These are phyloP conservation scores for Ceyx erithaca DNA, from an alignment of 2,797 vertebrate species.

Conservation along the genomic window DNA sequence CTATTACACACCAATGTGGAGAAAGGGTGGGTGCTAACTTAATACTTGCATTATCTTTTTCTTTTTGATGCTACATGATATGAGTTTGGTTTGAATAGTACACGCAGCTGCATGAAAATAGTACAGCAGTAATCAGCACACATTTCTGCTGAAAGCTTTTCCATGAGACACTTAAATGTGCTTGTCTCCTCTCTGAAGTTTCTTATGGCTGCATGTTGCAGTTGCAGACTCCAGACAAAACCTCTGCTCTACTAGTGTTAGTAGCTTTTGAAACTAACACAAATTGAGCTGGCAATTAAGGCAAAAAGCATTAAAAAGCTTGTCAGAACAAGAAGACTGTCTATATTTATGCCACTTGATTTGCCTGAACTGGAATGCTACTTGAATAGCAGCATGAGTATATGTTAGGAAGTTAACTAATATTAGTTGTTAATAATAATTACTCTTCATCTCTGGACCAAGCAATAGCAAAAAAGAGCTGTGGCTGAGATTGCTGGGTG, in stretches of 20 bases:
- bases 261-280: not conserved
- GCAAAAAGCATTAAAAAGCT: not conserved
- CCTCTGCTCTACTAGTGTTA: not conserved
- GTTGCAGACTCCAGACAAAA: not conserved
- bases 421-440: not conserved
- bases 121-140: not conserved
- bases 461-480: not conserved
- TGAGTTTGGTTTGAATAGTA: not conserved
- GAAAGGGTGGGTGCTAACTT: constrained; percentile 1
- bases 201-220: not conserved
- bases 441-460: not conserved
- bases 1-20: not conserved
- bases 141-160: not conserved
- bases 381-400: not conserved
- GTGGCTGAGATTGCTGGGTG: not conserved
- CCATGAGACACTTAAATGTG: not conserved
- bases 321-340: not conserved
- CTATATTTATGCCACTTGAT: not conserved
- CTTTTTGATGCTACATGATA: not conserved
- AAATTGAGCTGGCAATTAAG: not conserved
- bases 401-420: not conserved
- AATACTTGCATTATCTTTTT: not conserved
- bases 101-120: not conserved
- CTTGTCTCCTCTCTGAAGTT: not conserved
- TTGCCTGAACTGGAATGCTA: not conserved